Percentiles rank a stretch among this genome's conserved stretches.
These are phyloP conservation scores for Amorpha juglandis DNA, from an alignment of 2,888 invertebrate genomes.

Conservation along the genomic window DNA sequence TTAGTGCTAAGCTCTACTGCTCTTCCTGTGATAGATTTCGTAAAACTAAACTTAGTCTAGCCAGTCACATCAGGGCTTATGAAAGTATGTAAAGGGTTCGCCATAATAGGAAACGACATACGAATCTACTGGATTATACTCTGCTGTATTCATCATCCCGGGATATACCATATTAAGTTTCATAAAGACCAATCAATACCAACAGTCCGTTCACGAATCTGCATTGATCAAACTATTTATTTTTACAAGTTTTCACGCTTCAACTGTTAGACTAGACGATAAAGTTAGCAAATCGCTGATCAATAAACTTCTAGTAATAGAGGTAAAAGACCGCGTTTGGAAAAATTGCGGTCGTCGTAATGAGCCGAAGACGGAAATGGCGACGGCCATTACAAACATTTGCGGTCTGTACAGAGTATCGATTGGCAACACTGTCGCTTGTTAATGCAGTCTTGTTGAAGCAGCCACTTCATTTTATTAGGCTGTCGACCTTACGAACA, in stretches of 20 bases:
- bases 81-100: no score
- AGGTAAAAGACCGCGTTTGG: constrained; percentile 45
- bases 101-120: no score
- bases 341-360: constrained; percentile 56
- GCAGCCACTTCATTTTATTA: constrained; percentile 28
- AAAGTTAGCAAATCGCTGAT: background rate
- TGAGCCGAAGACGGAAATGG: constrained; percentile 51
- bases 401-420: constrained; percentile 53
- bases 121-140: no score
- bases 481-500: background rate
- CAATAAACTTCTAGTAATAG: constrained; percentile 38
- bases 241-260: background rate
- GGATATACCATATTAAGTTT: no score
- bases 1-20: no score
- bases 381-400: constrained; percentile 37
- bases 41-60: no score
- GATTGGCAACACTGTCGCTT: constrained; percentile 49
- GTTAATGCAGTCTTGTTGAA: constrained; percentile 42
- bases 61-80: no score
- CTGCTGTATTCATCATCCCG: no score
- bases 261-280: background rate
- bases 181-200: background rate
- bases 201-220: background rate
- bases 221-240: background rate
- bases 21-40: no score